Conservation (phyloP, 2,888 invertebrate genomes). For the Metellina segmentata region DNA sequence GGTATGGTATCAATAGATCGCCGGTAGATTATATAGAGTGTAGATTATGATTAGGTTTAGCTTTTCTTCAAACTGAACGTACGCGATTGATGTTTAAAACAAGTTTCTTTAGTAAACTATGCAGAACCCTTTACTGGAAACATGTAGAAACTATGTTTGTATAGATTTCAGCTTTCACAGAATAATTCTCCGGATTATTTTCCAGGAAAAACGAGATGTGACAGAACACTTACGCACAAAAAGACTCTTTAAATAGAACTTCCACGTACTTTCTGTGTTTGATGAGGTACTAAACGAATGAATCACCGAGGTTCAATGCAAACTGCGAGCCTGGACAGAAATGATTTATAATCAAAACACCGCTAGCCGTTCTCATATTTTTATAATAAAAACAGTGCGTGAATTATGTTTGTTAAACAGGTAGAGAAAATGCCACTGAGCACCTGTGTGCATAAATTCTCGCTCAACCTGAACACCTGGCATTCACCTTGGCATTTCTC, state of each 20-base stretch:
- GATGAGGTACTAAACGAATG: background rate
- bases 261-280: background rate
- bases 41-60: too few species aligned
- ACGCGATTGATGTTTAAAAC: too few species aligned
- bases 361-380: background rate
- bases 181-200: background rate
- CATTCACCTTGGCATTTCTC: conserved; percentile 7
- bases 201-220: background rate
- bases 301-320: background rate
- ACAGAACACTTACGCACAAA: background rate
- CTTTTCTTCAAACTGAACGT: too few species aligned
- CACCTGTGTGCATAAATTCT: conserved; percentile 3
- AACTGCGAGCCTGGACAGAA: background rate
- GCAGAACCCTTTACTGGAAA: too few species aligned
- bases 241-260: background rate
- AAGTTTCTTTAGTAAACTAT: too few species aligned
- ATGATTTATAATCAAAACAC: background rate
- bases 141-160: background rate
- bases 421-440: conserved; percentile 6
- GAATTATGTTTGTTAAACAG: background rate
- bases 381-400: background rate
- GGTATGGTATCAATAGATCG: too few species aligned
- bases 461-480: conserved; percentile 10
- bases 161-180: background rate
- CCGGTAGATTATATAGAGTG: too few species aligned